A percentile compares a stretch with the other conserved stretches of the same genome.
Evolutionary conservation across 92 coral and sea anemone genomes (phyloP).

Genomic region (Desmophyllum pertusum): DNA sequence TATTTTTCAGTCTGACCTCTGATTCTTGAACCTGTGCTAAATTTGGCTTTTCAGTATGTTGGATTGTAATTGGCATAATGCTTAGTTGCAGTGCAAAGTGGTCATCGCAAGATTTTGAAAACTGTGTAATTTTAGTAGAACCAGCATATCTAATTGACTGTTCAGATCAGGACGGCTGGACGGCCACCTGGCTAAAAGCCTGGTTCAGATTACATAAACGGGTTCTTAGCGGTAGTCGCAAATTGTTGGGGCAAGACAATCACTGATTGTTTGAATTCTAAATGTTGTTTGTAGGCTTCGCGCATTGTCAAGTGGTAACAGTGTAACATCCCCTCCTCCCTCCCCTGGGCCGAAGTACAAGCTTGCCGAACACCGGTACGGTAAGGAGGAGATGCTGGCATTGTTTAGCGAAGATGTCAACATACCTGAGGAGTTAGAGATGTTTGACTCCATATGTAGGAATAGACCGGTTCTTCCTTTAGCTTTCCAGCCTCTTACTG

Average conservation of each 20-base stretch:
- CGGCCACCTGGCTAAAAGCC: neutral
- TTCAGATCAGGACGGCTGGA: neutral
- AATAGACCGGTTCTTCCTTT: slow-evolving; percentile 76
- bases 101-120: neutral
- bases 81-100: no score
- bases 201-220: neutral
- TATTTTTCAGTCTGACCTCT: neutral
- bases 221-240: neutral
- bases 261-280: neutral
- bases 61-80: no score
- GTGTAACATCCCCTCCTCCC: slow-evolving; percentile 97
- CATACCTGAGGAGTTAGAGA: slow-evolving; percentile 73
- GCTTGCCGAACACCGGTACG: slow-evolving; percentile 94
- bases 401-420: slow-evolving; percentile 77
- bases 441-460: slow-evolving; percentile 76
- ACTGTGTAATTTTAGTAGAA: neutral
- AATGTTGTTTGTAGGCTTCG: slow-evolving; percentile 78
- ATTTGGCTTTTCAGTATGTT: neutral
- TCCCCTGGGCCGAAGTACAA: slow-evolving; percentile 97
- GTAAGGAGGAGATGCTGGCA: slow-evolving; percentile 99
- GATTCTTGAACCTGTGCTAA: neutral
- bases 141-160: neutral
- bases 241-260: neutral
- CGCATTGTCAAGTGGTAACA: slow-evolving; percentile 95
- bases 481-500: slow-evolving; percentile 86